Evolutionary conservation across 2,797 vertebrate genomes (phyloP), one percentile per base, ranked within the genome.

Genomic region (Pangasius macronema): DNA sequence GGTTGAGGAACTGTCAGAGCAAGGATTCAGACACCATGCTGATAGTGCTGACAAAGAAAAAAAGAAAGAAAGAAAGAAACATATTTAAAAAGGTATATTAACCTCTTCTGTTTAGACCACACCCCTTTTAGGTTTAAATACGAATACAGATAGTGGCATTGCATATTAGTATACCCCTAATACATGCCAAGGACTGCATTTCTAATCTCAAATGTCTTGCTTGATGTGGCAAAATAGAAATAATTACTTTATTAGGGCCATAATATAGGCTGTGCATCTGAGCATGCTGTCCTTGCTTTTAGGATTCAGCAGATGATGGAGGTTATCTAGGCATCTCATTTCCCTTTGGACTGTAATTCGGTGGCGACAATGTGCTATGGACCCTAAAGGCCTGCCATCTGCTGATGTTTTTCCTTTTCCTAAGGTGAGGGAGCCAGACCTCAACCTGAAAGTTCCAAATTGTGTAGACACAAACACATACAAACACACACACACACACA

Each of bases 331-430:
- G 94, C 94, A 91, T 94, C 93, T 92, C 91, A 92, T 95, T 94
- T 95, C 94, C 95, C 95, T 95, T 93, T 95, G 95, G 95, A 94
- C 94, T 95, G 94, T 93, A 94, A 95, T 94, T 95, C 93, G 90
- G 93, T 95, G 94, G 95, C 93, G 91, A 94, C 94, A 95, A 94
- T 96, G 96, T 95, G 94, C 94, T 95, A 90, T 91, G 93, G 94
- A 95, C 94, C 96, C 94, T 94, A 94, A 95, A 95, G 95, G 95
- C 94, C 93, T 88, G 92, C 95, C 96, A 96, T 96, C 95, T 96
- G 95, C 94, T 95, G 92, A 93, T 92, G 93, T 92, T 92, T 89
- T 80, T 93, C 92, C 87, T 51, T 93, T 93, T 95, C 93, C 95
- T 95, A 72, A 96, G 95, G 95, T 96, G 94, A 94, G 92, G 94